A percentile compares a stretch with the other conserved stretches of the same genome.
Conservation (phyloP, 2,797 vertebrate genomes). For the Coccyzus lansbergi region DNA sequence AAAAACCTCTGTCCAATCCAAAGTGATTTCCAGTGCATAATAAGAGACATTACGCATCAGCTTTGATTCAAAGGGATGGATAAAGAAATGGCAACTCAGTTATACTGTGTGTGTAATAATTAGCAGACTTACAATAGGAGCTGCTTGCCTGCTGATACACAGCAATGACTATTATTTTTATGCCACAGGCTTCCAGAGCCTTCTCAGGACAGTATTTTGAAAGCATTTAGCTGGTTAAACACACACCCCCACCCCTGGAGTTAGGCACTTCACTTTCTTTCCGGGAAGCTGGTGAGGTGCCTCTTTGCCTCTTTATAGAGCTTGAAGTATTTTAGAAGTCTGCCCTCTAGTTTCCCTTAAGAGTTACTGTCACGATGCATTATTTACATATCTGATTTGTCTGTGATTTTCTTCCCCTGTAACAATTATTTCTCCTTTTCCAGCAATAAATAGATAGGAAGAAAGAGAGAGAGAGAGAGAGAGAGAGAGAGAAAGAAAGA, state of each 20-base stretch:
- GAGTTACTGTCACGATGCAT: neutral
- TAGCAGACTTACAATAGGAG: neutral
- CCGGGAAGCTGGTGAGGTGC: neutral
- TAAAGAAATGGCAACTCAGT: neutral
- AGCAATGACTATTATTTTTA: neutral
- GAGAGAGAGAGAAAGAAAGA: too few species aligned
- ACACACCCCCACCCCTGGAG: neutral
- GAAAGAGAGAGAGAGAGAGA: too few species aligned
- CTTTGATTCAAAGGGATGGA: neutral
- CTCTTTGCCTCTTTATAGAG: neutral
- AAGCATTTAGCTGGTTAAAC: constrained; percentile 5
- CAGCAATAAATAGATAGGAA: too few species aligned
- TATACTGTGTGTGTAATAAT: neutral
- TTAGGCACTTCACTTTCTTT: neutral
- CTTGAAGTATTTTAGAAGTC: constrained; percentile 44
- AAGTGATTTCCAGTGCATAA: neutral
- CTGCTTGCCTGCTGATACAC: neutral
- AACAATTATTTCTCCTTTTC: neutral
- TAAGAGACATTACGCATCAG: neutral
- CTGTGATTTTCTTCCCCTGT: neutral
- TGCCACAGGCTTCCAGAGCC: neutral
- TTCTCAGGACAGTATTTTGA: neutral
- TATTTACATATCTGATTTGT: rapidly evolving
- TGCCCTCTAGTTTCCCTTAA: constrained; percentile 51
- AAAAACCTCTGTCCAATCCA: neutral